Evolutionary conservation across 2,797 vertebrate species (phyloP).

Genomic region (Serranus cabrilla): DNA sequence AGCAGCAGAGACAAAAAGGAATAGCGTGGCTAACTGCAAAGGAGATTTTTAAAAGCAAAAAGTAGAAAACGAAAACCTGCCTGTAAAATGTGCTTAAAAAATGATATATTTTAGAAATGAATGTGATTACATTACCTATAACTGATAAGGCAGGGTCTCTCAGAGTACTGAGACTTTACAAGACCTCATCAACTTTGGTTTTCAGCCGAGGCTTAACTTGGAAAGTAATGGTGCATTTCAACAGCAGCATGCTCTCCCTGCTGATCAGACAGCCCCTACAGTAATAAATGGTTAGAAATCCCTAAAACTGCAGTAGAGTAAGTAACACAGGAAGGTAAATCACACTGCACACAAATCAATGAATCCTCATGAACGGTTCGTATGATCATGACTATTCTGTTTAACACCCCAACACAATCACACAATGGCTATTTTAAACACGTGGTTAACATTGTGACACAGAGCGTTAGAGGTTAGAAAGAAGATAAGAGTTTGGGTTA

Average conservation of each 20-base stretch:
- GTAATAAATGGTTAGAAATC: conserved; percentile 2
- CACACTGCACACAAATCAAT: neutral
- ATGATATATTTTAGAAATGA: conserved; percentile 8
- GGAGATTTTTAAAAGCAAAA: neutral
- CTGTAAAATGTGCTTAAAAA: conserved; percentile 8
- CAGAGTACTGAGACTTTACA: neutral
- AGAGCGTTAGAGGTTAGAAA: too few relatives aligned
- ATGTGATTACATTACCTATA: neutral
- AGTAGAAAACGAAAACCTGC: neutral
- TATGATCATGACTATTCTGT: too few relatives aligned
- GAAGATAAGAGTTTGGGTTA: too few relatives aligned
- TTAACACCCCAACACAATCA: too few relatives aligned
- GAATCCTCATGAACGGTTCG: too few relatives aligned
- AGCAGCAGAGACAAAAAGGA: neutral
- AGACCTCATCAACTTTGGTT: conserved; percentile 37
- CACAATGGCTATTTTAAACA: too few relatives aligned
- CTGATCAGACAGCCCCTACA: conserved; percentile 14
- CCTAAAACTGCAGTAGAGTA: neutral
- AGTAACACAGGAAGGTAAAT: neutral
- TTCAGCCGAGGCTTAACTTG: conserved; percentile 32
- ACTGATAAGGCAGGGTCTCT: conserved; percentile 11
- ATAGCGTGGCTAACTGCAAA: neutral
- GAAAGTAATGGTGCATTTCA: conserved; percentile 26
- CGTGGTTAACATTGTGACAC: too few relatives aligned
- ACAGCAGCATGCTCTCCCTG: neutral